These are phyloP conservation scores for Lepus oiostolus DNA, from an alignment of 2,797 vertebrate species.

Conservation along the genomic window DNA sequence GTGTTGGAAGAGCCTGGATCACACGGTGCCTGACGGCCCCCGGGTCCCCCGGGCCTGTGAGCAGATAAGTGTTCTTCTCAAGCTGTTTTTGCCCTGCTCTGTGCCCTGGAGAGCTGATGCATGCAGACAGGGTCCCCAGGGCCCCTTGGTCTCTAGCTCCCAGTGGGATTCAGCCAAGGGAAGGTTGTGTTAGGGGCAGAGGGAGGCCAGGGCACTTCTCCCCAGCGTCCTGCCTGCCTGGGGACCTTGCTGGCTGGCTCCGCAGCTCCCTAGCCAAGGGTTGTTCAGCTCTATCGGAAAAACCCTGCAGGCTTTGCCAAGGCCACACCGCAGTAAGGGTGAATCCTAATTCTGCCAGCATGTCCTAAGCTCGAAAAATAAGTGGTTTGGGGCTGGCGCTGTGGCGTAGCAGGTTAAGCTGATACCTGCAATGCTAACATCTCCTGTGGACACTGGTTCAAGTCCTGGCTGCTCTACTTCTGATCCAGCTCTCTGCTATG, in stretches of 20 bases:
- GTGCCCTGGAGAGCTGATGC: too few species aligned
- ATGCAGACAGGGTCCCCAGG: background rate
- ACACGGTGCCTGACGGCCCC: background rate
- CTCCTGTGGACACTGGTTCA: too few species aligned
- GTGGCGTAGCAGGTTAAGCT: too few species aligned
- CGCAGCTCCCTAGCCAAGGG: background rate
- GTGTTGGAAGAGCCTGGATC: background rate
- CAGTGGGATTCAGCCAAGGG: background rate
- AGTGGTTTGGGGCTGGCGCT: too few species aligned
- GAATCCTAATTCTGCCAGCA: background rate
- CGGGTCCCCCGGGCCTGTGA: background rate
- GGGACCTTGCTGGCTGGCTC: background rate
- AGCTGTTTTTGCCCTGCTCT: background rate
- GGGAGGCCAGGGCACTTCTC: background rate
- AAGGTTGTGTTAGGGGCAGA: background rate
- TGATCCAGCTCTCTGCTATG: too few species aligned
- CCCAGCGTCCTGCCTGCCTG: background rate
- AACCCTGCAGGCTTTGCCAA: background rate
- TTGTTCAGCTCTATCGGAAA: background rate
- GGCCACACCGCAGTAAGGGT: background rate
- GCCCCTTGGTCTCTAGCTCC: background rate
- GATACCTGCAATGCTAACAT: too few species aligned
- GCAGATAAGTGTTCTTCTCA: background rate
- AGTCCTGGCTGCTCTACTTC: too few species aligned
- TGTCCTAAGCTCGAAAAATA: too few species aligned